Conservation (phyloP, 2,113 vertebrate species). For the Sinosuthora webbiana region DNA sequence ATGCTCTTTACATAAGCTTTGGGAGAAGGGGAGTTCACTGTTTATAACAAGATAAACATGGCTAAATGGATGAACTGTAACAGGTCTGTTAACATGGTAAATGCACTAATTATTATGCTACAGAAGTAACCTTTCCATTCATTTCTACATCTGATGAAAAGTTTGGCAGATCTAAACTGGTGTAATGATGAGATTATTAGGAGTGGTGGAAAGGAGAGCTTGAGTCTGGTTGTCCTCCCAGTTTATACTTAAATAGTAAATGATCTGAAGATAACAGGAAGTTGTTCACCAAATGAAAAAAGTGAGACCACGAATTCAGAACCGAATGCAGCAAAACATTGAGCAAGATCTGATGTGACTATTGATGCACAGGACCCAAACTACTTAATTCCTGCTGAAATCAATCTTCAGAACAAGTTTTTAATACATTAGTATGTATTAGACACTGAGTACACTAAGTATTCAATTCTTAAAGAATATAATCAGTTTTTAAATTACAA, state of each 20-base stretch:
- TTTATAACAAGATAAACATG: neutral
- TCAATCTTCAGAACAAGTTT: neutral
- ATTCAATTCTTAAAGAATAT: neutral
- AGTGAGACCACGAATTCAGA: neutral
- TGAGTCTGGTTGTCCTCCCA: neutral
- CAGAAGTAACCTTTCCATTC: neutral
- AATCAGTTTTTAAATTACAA: neutral
- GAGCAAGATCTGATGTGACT: neutral
- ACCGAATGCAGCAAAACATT: neutral
- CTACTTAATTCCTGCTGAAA: neutral
- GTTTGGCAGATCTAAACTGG: neutral
- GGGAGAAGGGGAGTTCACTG: neutral
- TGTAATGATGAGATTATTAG: neutral
- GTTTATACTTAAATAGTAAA: neutral
- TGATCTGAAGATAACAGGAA: neutral
- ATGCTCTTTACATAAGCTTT: neutral
- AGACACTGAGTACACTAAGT: neutral
- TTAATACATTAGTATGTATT: neutral
- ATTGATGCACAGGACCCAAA: neutral
- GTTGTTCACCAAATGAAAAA: neutral
- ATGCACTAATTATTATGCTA: neutral
- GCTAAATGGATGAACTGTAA: neutral
- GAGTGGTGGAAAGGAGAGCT: neutral
- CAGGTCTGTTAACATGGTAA: neutral
- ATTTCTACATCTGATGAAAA: neutral